Conservation (phyloP, 2,113 vertebrate genomes). For the Pseudorhombus dupliciocellatus region DNA sequence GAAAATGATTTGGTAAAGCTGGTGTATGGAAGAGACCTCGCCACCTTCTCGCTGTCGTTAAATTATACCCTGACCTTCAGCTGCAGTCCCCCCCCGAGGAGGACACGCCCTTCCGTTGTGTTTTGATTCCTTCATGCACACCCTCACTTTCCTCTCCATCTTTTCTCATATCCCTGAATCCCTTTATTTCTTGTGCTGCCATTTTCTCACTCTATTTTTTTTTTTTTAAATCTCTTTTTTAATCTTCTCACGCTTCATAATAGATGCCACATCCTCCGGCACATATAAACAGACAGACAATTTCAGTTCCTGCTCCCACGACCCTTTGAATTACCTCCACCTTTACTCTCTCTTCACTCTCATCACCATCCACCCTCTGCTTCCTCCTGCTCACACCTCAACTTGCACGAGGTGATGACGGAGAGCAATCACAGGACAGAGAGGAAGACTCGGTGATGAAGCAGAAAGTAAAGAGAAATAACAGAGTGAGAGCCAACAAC, state of each 20-base stretch:
- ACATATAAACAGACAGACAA: constrained; percentile 56
- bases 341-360: constrained; percentile 32
- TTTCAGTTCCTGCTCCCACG: constrained; percentile 39
- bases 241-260: constrained; percentile 13
- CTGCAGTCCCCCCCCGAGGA: too few relatives aligned
- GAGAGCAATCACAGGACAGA: constrained; percentile 1
- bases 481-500: constrained; percentile 27
- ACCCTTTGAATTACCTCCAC: constrained; percentile 49
- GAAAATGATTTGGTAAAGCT: too few relatives aligned
- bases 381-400: too few relatives aligned
- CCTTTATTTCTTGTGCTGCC: not conserved
- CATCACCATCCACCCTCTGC: constrained; percentile 13
- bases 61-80: too few relatives aligned
- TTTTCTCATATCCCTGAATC: too few relatives aligned
- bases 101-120: too few relatives aligned
- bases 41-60: too few relatives aligned
- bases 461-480: constrained; percentile 26
- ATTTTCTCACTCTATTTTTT: too few relatives aligned
- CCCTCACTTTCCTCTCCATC: too few relatives aligned
- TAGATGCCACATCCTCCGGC: constrained; percentile 41
- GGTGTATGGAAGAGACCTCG: too few relatives aligned
- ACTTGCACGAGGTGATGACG: too few relatives aligned
- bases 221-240: not conserved
- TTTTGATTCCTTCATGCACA: too few relatives aligned
- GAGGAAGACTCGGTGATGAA: constrained; percentile 11